phyloP scores from a whole-genome alignment of 2,797 vertebrate species.

The Rhynchotus rufescens region DNA sequence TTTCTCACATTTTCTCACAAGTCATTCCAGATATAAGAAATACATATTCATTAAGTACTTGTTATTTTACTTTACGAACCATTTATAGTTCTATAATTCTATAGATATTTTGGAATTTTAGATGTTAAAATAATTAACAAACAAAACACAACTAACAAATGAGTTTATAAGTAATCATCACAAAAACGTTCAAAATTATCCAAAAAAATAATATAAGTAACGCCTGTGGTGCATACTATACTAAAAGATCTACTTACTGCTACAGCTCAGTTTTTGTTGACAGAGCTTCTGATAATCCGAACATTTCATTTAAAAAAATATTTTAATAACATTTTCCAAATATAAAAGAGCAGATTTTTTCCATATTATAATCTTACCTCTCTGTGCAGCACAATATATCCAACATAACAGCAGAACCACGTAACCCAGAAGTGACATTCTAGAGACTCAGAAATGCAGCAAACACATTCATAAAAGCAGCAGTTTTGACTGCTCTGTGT shows the following conservation, averaged over 20 bases:
- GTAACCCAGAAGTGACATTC: conserved; percentile 46
- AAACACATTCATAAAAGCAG: neutral
- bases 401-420: conserved; percentile 42
- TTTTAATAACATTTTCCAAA: neutral
- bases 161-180: neutral
- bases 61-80: neutral
- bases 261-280: neutral
- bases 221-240: neutral
- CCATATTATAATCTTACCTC: conserved; percentile 44
- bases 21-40: neutral
- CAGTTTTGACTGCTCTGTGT: neutral
- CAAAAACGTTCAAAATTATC: neutral
- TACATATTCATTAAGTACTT: neutral
- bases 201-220: neutral
- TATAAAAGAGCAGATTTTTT: neutral
- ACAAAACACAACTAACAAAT: neutral
- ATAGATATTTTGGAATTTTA: neutral
- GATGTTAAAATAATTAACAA: neutral
- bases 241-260: neutral
- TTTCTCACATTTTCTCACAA: neutral
- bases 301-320: neutral
- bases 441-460: neutral
- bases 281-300: neutral
- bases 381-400: conserved; percentile 39
- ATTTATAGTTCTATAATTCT: neutral